Evolutionary conservation across 2,888 invertebrate genomes (phyloP), one percentile per base, ranked within the genome.

Genomic region (Dasysyrphus tricinctus): DNA sequence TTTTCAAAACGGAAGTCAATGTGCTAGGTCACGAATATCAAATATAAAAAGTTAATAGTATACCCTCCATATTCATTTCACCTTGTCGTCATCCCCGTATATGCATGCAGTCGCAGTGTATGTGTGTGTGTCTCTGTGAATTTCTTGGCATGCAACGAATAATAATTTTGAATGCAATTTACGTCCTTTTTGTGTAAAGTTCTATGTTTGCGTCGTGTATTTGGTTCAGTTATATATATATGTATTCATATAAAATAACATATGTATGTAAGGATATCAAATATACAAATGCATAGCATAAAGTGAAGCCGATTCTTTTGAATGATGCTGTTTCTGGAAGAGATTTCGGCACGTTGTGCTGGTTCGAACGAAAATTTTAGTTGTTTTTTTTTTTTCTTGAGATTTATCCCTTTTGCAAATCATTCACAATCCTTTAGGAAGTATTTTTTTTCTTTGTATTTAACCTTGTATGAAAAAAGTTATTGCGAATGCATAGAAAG

Each of bases 131-230:
- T 9, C 59, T 56, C 32, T 14, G n/a, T 56, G 59, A 37, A 59
- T 34, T 67, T 77, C 69, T 77, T 83, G 65, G 80, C 84, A 84
- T 84, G 70, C 80, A 84, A 47, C 19, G 80, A 65, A 80, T 84
- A 84, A 84, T 80, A 80, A 84, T 84, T 84, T 76, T 47, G 39
- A 73, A 84, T 84, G 76, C 80, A 84, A 61, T 84, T 73, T 76
- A 80, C 76, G 84, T 80, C 80, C 73, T 80, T 80, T 80, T 72
- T n/a, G 65, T 59, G 24, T 56, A 67, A 47, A 7, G 8, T 29
- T 29, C 65, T 79, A 44, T 37, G 5, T 24, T 24, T 61, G 39
- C 19, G 6, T 7, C 9, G 11, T 59, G 2, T 19, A 6, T 2
- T 54, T 6, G 32, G 5, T 32, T 32, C 6, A 32, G 32, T 5